Evolutionary conservation across 2,797 vertebrate species (phyloP).

Genomic region (Thunnus albacares): DNA sequence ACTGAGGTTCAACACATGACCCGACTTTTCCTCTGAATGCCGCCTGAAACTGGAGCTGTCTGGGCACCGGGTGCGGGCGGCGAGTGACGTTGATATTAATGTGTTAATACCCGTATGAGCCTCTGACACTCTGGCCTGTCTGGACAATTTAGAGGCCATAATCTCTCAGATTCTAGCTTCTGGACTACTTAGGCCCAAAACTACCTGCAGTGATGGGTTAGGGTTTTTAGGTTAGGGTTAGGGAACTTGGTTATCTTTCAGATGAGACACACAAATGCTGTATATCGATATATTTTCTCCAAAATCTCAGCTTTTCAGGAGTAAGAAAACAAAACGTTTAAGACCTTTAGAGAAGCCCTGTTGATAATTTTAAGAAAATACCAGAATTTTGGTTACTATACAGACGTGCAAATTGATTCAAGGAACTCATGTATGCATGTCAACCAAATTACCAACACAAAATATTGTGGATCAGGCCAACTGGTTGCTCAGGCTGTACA

Average conservation of each 20-base stretch:
- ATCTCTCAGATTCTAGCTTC: conserved; percentile 33
- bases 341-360: not conserved
- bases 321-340: not conserved
- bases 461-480: conserved; percentile 8
- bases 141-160: conserved; percentile 56
- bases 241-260: not conserved
- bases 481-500: conserved; percentile 10
- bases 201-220: conserved; percentile 4
- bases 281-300: not conserved
- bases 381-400: not conserved
- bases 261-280: not conserved
- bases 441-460: conserved; percentile 31
- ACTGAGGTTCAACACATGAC: conserved; percentile 77
- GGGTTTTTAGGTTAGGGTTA: no score
- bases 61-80: conserved; percentile 62
- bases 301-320: conserved; percentile 3
- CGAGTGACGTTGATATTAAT: conserved; percentile 85
- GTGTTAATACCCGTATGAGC: conserved; percentile 72
- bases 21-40: conserved; percentile 82
- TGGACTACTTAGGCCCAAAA: not conserved
- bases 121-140: conserved; percentile 70
- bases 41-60: conserved; percentile 80
- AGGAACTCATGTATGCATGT: conserved; percentile 13
- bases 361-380: not conserved
- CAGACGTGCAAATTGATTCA: not conserved